Base-by-base conservation (phyloP, 2,888 invertebrate species). In the Aspidapion aeneum region DNA sequence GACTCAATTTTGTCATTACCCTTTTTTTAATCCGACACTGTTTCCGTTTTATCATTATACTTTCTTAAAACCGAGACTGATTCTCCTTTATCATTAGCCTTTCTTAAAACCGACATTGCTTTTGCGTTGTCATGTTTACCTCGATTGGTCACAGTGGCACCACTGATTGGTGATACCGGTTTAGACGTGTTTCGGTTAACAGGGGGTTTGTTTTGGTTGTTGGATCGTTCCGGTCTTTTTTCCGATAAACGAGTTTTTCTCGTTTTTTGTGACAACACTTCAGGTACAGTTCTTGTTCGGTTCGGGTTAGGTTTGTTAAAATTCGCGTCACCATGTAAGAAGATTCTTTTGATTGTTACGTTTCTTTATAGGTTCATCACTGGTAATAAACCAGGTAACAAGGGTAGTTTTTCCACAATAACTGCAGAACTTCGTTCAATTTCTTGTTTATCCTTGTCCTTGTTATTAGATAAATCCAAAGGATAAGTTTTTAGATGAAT, bases 271-370 rank as follows among this genome's bases (percentile, higher is more conserved):
- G 59, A 60, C 62, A 77, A 75, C 63, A 74, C 70, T 61, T 79
- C 77, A 22, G 77, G 75, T 18, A 78, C 79, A 20, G 82, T 69
- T 85, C 84, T 73, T 86, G 85, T 72, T 83, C 82, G 68, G 84
- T 82, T 67, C 82, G 79, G 58, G 82, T 84, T 59, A 87, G 76
- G 75, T 86, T 86, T n/a, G 86, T 84, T 22, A 87, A 79, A 71
- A 87, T 86, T 63, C 85, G 78, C 51, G 85, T 85, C 57, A 86
- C 84, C 82, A 84, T 85, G 74, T 82, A 85, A 62, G 83, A 80
- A 1, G 82, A 80, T 18, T 7, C 64, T 57, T 70, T 66, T n/a
- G n/a, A n/a, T n/a, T n/a, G n/a, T n/a, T n/a, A n/a, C n/a, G 58
- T 61, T 57, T 18, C 20, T 19, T 55, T 22, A 55, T 22, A 35